These are phyloP conservation scores for Drosophila trapezifrons DNA, from an alignment of 1,140 invertebrate genomes.

Conservation along the genomic window DNA sequence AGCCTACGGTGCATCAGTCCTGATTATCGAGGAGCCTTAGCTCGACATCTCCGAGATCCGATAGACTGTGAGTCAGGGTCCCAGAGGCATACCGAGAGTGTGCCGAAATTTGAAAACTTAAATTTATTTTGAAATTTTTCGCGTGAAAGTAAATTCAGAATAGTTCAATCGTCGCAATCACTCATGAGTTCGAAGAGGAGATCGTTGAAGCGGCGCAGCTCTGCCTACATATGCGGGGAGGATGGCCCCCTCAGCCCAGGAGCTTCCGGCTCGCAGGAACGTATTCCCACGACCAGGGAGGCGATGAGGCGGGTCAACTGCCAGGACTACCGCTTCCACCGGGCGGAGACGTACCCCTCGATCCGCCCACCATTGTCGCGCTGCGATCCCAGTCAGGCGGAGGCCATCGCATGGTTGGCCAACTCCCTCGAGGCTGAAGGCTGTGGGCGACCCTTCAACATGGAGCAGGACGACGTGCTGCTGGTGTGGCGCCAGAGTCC, in stretches of 20 bases:
- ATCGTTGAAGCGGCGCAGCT: too few species aligned
- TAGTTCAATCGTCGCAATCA: background rate
- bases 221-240: background rate
- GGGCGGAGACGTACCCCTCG: slow-evolving; percentile 40
- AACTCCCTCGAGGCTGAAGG: slow-evolving; percentile 24
- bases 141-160: slow-evolving; percentile 11
- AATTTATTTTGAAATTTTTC: too few species aligned
- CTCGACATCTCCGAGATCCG: background rate
- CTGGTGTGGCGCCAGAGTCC: slow-evolving; percentile 50
- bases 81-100: too few species aligned
- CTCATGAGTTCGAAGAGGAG: slow-evolving; percentile 3
- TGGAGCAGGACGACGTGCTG: slow-evolving; percentile 29
- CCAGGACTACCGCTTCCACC: slow-evolving; percentile 18
- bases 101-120: too few species aligned
- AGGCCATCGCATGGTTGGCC: slow-evolving; percentile 13
- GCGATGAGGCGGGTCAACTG: slow-evolving; percentile 23
- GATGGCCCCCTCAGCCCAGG: too few species aligned
- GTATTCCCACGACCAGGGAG: background rate
- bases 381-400: slow-evolving; percentile 18
- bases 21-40: slow-evolving; percentile 3
- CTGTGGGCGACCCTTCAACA: slow-evolving; percentile 20
- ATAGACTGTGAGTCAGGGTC: background rate
- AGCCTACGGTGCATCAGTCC: background rate
- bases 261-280: background rate
- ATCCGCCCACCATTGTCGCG: slow-evolving; percentile 22